Evolutionary conservation across 37 sponge, comb jelly and placozoan species (phyloP), one percentile per base, ranked within the genome.

Genomic region (Halichondria panicea): DNA sequence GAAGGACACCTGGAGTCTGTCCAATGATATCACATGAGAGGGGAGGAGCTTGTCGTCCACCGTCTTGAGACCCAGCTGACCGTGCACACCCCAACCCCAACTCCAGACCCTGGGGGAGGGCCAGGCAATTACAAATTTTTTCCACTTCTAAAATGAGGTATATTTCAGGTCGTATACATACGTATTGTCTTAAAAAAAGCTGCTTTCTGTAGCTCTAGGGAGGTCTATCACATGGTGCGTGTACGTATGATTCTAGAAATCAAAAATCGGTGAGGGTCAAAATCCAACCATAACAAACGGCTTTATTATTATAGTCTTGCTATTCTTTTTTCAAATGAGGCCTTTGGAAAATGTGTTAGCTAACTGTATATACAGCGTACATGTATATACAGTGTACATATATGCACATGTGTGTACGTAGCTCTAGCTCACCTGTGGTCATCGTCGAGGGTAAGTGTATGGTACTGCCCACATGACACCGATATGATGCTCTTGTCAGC

Each of bases 11-110:
- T 78, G 48, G 41, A 32, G 55, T 28, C 32, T 22, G 59, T 84
- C 93, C 30, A 88, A 76, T 19, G 67, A 27, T 12, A 46, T 74
- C 39, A 76, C 71, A 40, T 80, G 91, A 18, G 88, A 76, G 28
- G 94, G 94, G 21, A 86, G 38, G 22, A 66, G 44, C 48, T 55
- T 46, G 57, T 94, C 88, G 0, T 86, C 91, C 9, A 63, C 61
- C 18, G 58, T 63, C 52, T 70, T 55, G 44, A 87, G 63, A 13
- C 94, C 94, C 37, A 89, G 75, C 78, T 94, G 94, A 2, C 88
- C 84, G 66, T 89, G 91, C 34, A 81, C 88, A 35, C 84, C 84
- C 85, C 87, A 89, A 22, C 94, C 94, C 94, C 94, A 94, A 24
- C 75, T 72, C 84, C 87, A 94, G 21, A 87, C 78, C 64, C 91